These are phyloP conservation scores for Suncus etruscus DNA, from an alignment of 2,113 vertebrate species.

Conservation along the genomic window DNA sequence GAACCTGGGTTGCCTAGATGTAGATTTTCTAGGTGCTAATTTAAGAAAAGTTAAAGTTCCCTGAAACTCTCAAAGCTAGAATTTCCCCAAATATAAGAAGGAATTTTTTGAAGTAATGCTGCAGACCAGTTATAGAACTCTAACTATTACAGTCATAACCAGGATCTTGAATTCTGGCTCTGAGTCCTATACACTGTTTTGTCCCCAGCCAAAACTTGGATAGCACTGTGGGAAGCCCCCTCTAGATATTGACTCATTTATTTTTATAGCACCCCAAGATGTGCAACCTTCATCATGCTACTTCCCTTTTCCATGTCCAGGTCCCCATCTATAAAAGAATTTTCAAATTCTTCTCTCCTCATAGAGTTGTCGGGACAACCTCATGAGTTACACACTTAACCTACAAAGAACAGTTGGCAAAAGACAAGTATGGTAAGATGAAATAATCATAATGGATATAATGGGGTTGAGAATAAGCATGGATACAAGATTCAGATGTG, in stretches of 20 bases:
- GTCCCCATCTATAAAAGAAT: not conserved
- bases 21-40: constrained; percentile 26
- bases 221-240: not conserved
- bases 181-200: too few species aligned
- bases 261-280: not conserved
- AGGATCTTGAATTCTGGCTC: not conserved
- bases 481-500: not conserved
- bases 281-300: not conserved
- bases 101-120: not conserved
- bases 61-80: not conserved
- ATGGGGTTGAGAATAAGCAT: too few species aligned
- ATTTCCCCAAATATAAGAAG: constrained; percentile 17
- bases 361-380: not conserved
- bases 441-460: not conserved
- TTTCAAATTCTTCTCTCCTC: not conserved
- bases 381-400: not conserved
- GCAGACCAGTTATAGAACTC: not conserved
- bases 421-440: not conserved
- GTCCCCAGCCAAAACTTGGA: not conserved
- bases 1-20: not conserved
- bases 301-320: not conserved
- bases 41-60: not conserved
- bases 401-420: not conserved
- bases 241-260: not conserved
- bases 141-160: too few species aligned